phyloP scores from a whole-genome alignment of 2,797 vertebrate species.

The Sciurus carolinensis region DNA sequence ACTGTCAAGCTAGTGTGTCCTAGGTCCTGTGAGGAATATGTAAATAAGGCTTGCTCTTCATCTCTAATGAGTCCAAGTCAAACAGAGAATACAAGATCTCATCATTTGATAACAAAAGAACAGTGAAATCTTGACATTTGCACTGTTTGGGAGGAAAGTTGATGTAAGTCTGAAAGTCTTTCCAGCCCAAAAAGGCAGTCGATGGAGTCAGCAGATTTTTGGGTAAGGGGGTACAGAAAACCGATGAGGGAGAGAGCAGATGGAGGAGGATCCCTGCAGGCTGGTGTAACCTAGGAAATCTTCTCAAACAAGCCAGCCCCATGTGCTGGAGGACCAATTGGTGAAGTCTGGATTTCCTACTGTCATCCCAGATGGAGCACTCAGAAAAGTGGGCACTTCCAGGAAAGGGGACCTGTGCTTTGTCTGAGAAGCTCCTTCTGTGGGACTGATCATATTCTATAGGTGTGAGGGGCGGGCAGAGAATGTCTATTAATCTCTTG shows the following conservation, averaged over 20 bases:
- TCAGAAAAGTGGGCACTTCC: not conserved
- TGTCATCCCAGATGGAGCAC: not conserved
- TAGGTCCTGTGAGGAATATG: not conserved
- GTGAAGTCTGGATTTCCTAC: not conserved
- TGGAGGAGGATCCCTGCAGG: not conserved
- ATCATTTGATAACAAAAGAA: not conserved
- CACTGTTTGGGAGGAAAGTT: not conserved
- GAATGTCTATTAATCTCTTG: not conserved
- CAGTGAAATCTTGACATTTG: not conserved
- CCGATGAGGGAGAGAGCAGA: not conserved
- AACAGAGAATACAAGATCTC: not conserved
- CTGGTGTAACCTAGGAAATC: not conserved
- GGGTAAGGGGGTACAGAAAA: not conserved
- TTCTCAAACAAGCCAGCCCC: not conserved
- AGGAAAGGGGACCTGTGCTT: not conserved
- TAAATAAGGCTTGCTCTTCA: not conserved
- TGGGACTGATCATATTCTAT: no score
- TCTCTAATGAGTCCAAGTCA: not conserved
- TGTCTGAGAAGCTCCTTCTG: not conserved
- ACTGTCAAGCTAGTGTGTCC: no score
- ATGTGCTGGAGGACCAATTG: no score
- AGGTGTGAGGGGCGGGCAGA: not conserved
- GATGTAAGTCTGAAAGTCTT: not conserved
- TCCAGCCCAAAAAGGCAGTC: not conserved
- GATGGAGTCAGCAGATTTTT: not conserved